Percentiles rank a stretch among this genome's conserved stretches.
Evolutionary conservation across 2,888 invertebrate species (phyloP).

Genomic region (Cremastinae sp.): DNA sequence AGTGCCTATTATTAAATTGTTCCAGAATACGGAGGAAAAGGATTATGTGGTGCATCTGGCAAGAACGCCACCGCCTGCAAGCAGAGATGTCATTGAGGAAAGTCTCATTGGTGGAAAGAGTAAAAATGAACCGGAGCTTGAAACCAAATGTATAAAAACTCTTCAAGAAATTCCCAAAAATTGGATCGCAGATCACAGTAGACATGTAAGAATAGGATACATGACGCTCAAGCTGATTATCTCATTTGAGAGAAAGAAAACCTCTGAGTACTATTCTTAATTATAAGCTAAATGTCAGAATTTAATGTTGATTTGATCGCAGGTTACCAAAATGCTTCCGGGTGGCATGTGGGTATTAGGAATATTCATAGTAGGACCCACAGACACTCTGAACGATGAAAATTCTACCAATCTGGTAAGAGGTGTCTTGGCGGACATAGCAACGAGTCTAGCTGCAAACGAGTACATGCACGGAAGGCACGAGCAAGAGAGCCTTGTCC

Average conservation of each 20-base stretch:
- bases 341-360: conserved; percentile 94
- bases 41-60: conserved; percentile 91
- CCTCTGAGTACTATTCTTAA: no score
- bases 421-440: conserved; percentile 83
- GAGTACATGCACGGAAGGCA: conserved; percentile 84
- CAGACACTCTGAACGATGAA: conserved; percentile 84
- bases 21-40: conserved; percentile 84
- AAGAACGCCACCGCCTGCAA: conserved; percentile 85
- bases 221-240: no score
- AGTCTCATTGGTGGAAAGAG: conserved; percentile 77
- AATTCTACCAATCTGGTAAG: conserved; percentile 83
- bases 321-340: conserved; percentile 93
- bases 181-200: conserved; percentile 91
- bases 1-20: conserved; percentile 58
- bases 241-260: no score
- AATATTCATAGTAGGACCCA: conserved; percentile 88
- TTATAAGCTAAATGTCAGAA: no score
- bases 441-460: conserved; percentile 83
- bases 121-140: conserved; percentile 77
- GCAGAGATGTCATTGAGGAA: conserved; percentile 79
- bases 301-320: conserved; percentile 24
- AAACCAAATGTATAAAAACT: conserved; percentile 80
- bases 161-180: conserved; percentile 84
- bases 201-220: conserved; percentile 82
- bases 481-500: conserved; percentile 84